Evolutionary conservation across 2,113 vertebrate species (phyloP), one percentile per base, ranked within the genome.

Genomic region (Orientallactaga bullata): DNA sequence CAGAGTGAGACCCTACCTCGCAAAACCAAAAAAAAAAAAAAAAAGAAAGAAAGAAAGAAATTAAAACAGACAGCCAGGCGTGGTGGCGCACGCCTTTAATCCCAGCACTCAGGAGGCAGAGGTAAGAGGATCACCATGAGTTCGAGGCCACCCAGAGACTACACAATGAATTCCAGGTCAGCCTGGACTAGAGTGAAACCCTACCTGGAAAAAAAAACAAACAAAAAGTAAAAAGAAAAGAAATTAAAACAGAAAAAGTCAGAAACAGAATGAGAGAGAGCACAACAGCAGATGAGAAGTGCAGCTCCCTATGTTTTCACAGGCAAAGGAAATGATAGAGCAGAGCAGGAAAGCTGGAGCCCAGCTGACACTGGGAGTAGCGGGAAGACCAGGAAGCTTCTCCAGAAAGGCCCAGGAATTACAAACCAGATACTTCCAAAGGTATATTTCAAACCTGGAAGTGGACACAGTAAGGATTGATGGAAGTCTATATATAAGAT

Each of bases 191-290:
- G n/a, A n/a, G n/a, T n/a, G n/a, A n/a, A n/a, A n/a, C n/a, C n/a
- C n/a, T n/a, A n/a, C n/a, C n/a, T n/a, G n/a, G n/a, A n/a, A n/a
- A n/a, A n/a, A n/a, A n/a, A n/a, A n/a, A n/a, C n/a, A n/a, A n/a
- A n/a, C n/a, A n/a, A n/a, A n/a, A n/a, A n/a, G n/a, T n/a, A n/a
- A n/a, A n/a, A n/a, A n/a, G n/a, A n/a, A 66, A 58, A 23, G n/a
- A 28, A 35, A 28, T 76, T 51, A 79, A 90, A 95, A 73, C 16
- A 47, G 66, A 72, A 74, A 28, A 73, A n/a, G 55, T 63, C 28
- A 82, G 61, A 61, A 60, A 88, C 58, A 85, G 58, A 88, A 42
- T 1, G 47, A 17, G 65, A 87, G 30, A 76, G 28, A 80, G 71
- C 74, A 4, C 16, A 71, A 30, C 26, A 77, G 61, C 61, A 65